Conservation (phyloP, 64 coral and sea anemone genomes). For the Orbicella faveolata region DNA sequence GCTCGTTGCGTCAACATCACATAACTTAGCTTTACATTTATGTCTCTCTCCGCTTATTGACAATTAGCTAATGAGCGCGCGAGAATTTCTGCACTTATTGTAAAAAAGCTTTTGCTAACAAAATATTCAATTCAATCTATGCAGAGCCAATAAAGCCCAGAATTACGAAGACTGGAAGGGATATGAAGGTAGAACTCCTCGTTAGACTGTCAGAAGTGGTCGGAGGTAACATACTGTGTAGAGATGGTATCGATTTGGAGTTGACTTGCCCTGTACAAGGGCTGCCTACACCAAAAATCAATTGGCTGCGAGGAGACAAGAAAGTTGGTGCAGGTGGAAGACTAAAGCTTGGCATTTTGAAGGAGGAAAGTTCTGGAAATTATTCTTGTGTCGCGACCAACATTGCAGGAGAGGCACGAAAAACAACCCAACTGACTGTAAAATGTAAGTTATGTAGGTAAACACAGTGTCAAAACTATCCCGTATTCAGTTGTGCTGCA, state of each 20-base stretch:
- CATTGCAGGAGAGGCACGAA: slow-evolving; percentile 55
- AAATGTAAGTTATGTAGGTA: not conserved
- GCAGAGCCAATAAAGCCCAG: not conserved
- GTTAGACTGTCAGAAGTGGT: slow-evolving; percentile 13
- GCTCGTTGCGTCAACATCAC: too few species aligned
- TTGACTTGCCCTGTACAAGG: slow-evolving; percentile 42
- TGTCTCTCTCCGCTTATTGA: too few species aligned
- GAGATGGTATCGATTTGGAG: slow-evolving; percentile 24
- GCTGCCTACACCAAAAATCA: slow-evolving; percentile 31
- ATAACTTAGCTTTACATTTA: too few species aligned
- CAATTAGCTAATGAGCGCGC: too few species aligned
- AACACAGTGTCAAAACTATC: not conserved
- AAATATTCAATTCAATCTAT: too few species aligned
- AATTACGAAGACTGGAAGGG: slow-evolving; percentile 13
- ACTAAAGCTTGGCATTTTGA: slow-evolving; percentile 6
- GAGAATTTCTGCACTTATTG: too few species aligned
- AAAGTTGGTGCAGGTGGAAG: slow-evolving; percentile 12
- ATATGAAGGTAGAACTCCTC: slow-evolving; percentile 3
- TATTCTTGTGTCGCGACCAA: slow-evolving; percentile 73
- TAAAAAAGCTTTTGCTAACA: too few species aligned
- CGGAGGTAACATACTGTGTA: slow-evolving; percentile 32
- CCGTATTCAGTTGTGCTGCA: too few species aligned
- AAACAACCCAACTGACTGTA: slow-evolving; percentile 35
- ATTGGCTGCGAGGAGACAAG: slow-evolving; percentile 50
- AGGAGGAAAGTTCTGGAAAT: slow-evolving; percentile 58